Conservation (phyloP, 1,140 invertebrate species). For the Sycobia sp. region DNA sequence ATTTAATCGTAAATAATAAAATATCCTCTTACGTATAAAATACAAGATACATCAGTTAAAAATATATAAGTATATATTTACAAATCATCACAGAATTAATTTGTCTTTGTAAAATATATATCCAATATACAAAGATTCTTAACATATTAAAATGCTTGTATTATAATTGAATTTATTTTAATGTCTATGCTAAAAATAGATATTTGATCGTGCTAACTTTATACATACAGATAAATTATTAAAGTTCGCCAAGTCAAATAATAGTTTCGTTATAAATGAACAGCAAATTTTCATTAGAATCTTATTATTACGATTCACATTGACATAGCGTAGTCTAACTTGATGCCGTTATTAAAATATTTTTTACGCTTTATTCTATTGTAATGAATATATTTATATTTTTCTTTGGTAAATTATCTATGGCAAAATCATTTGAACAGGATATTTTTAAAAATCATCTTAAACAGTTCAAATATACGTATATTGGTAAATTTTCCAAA, state of each 20-base stretch:
- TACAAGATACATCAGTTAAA: no score
- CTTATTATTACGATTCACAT: not conserved
- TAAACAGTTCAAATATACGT: not conserved
- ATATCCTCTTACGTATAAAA: no score
- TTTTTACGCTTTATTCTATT: not conserved
- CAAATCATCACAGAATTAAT: constrained; percentile 27
- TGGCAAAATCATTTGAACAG: no score
- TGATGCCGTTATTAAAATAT: constrained; percentile 14
- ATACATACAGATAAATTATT: not conserved
- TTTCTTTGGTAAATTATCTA: not conserved
- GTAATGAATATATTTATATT: not conserved
- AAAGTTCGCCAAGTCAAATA: not conserved
- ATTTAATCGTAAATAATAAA: no score
- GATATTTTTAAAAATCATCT: not conserved
- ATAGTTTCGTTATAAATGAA: not conserved
- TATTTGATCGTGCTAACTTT: no score
- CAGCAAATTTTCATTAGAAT: not conserved
- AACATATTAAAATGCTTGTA: not conserved
- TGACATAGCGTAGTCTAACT: not conserved
- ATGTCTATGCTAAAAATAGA: no score
- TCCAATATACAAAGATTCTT: constrained; percentile 5
- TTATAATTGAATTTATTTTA: not conserved
- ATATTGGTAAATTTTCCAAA: not conserved
- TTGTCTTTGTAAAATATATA: constrained; percentile 4
- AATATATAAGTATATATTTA: constrained; percentile 25